A percentile compares a stretch with the other conserved stretches of the same genome.
These are phyloP conservation scores for Agrotis ipsilon DNA, from an alignment of 2,888 invertebrate genomes.

Conservation along the genomic window DNA sequence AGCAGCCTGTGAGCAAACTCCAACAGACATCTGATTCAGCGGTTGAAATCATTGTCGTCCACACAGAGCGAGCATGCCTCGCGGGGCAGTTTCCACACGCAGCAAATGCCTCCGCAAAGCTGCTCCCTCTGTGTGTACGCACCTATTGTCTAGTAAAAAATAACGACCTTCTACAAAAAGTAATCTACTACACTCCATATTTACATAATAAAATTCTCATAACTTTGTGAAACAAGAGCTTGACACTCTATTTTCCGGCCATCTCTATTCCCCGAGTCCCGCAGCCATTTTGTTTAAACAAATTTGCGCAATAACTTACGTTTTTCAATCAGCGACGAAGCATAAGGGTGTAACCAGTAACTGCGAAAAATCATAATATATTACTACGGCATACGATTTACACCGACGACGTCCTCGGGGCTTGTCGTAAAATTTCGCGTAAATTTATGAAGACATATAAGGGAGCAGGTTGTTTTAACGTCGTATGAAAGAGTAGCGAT, in stretches of 20 bases:
- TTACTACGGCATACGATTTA: constrained; percentile 56
- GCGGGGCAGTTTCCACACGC: no score
- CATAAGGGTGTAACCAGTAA: constrained; percentile 38
- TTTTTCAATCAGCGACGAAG: constrained; percentile 58
- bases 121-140: no score
- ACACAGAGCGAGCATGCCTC: no score
- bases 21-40: no score
- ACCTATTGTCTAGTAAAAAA: no score
- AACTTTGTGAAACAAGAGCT: constrained; percentile 27
- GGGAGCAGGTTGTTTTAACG: constrained; percentile 43
- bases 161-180: background rate
- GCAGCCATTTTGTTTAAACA: constrained; percentile 40
- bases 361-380: constrained; percentile 62
- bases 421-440: constrained; percentile 57
- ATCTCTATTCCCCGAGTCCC: constrained; percentile 32
- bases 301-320: constrained; percentile 40
- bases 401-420: constrained; percentile 45
- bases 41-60: no score
- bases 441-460: constrained; percentile 63
- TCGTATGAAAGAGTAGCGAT: constrained; percentile 10
- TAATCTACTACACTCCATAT: background rate
- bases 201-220: constrained; percentile 19
- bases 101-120: no score
- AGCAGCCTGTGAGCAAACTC: no score
- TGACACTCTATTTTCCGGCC: constrained; percentile 49